phyloP scores from a whole-genome alignment of 1,140 invertebrate species.

The Penaeus japonicus region DNA sequence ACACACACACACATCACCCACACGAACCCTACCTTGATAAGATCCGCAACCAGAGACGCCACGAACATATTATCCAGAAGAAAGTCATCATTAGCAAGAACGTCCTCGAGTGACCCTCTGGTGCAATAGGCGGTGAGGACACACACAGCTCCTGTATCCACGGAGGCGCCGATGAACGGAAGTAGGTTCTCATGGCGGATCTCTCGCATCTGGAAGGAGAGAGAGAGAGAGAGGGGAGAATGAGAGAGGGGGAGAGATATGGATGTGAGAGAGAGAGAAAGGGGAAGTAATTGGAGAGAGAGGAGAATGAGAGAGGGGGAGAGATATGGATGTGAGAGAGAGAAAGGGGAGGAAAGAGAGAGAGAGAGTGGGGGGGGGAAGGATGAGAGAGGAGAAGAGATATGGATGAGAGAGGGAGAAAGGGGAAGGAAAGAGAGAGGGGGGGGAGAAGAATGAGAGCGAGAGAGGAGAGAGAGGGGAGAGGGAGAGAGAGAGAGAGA shows the following conservation, averaged over 20 bases:
- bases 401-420: no score
- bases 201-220: conserved; percentile 78
- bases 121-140: conserved; percentile 90
- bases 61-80: conserved; percentile 91
- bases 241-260: background rate
- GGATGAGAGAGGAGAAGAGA: no score
- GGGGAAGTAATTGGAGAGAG: background rate
- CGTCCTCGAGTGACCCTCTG: conserved; percentile 90
- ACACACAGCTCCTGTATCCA: conserved; percentile 86
- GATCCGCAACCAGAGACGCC: conserved; percentile 85
- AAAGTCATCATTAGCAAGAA: conserved; percentile 87
- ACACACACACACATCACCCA: background rate
- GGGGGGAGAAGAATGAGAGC: no score
- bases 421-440: no score
- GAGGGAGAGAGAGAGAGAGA: no score
- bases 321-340: background rate
- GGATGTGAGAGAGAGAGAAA: background rate
- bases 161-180: conserved; percentile 89
- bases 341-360: no score
- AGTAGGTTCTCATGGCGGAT: conserved; percentile 90
- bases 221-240: background rate
- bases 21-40: conserved; percentile 62
- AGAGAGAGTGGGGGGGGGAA: no score
- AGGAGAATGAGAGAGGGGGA: background rate
- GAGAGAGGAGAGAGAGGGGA: no score